Conservation (phyloP, 2,797 vertebrate genomes). For the Gadopsis marmoratus region DNA sequence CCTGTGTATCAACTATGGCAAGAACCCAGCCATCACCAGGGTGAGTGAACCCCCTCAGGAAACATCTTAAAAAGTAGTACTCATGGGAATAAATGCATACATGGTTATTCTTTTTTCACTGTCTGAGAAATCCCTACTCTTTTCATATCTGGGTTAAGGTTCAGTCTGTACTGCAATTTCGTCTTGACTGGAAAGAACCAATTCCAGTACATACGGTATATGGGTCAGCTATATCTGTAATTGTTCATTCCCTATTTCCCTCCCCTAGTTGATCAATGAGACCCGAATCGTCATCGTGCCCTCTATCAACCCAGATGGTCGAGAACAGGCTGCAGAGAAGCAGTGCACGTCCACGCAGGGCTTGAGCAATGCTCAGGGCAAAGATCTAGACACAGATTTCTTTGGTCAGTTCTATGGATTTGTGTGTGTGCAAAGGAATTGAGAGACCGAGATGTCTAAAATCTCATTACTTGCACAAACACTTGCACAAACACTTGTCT, state of each 20-base stretch:
- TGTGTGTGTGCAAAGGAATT: background rate
- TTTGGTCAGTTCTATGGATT: conserved; percentile 85
- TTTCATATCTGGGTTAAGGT: background rate
- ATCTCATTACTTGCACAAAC: background rate
- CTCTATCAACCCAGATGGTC: conserved; percentile 95
- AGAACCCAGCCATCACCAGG: conserved; percentile 91
- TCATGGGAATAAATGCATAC: background rate
- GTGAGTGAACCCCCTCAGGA: conserved; percentile 77
- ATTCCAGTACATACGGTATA: background rate
- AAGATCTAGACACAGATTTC: conserved; percentile 95
- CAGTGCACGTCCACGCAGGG: conserved; percentile 90
- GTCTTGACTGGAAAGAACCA: background rate
- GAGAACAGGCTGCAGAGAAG: conserved; percentile 90
- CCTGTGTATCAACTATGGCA: conserved; percentile 96
- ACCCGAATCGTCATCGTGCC: conserved; percentile 96
- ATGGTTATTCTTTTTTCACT: background rate
- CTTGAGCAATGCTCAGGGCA: conserved; percentile 87
- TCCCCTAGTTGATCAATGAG: conserved; percentile 90
- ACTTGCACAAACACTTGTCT: background rate
- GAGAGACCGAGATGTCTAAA: background rate
- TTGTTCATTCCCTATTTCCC: conserved; percentile 18
- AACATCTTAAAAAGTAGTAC: background rate
- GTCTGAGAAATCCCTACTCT: background rate
- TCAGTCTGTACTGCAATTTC: background rate
- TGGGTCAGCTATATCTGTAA: background rate